Evolutionary conservation across 2,113 vertebrate species (phyloP).

Genomic region (Bos indicus): DNA sequence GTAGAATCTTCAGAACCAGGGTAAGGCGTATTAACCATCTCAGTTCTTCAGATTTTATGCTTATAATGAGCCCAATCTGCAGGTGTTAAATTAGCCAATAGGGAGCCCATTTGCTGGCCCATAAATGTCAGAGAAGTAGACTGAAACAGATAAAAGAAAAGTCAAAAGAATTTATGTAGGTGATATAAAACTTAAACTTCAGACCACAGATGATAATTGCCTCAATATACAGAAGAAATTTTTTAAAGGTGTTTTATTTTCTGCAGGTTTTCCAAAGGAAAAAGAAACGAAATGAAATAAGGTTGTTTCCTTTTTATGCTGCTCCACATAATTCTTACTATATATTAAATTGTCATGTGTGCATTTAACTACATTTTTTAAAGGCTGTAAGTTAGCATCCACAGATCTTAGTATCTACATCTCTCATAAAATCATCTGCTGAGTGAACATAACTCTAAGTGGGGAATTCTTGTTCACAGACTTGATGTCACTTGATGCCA

Average conservation of each 20-base stretch:
- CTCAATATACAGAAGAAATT: rapidly evolving
- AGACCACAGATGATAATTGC: neutral
- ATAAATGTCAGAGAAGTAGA: slow-evolving; percentile 18
- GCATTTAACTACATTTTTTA: neutral
- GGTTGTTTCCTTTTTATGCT: neutral
- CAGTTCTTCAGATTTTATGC: neutral
- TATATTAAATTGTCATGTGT: neutral
- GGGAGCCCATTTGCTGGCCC: neutral
- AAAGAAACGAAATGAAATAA: neutral
- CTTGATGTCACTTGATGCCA: neutral
- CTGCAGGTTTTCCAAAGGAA: neutral
- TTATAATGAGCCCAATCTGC: neutral
- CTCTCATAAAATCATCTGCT: neutral
- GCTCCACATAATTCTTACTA: neutral
- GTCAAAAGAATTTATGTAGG: neutral
- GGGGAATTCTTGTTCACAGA: neutral
- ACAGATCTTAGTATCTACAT: neutral
- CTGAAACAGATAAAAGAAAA: neutral
- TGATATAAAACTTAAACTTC: neutral
- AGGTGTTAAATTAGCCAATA: slow-evolving; percentile 14
- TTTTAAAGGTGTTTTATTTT: neutral
- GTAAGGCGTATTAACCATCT: neutral
- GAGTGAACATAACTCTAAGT: neutral
- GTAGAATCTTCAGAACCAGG: neutral
- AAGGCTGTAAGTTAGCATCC: neutral